A percentile compares a stretch with the other conserved stretches of the same genome.
Evolutionary conservation across 2,797 vertebrate species (phyloP).

Genomic region (Hafferia zeledoni): DNA sequence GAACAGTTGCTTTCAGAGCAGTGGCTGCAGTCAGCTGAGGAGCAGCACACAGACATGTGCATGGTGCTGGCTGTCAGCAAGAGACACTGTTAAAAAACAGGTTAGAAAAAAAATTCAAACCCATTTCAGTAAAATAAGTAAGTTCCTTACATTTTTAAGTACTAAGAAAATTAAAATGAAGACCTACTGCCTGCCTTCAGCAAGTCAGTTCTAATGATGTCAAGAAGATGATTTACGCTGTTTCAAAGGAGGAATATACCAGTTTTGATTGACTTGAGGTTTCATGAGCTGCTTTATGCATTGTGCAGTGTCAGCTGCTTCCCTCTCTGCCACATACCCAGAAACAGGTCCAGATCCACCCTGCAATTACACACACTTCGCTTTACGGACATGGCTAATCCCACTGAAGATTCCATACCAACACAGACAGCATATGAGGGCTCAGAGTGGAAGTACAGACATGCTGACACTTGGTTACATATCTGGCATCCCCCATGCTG

Average conservation of each 20-base stretch:
- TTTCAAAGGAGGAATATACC: neutral
- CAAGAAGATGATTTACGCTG: neutral
- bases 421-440: neutral
- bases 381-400: neutral
- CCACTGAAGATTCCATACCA: neutral
- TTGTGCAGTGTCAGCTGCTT: neutral
- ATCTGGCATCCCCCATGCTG: neutral
- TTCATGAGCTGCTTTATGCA: neutral
- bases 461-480: neutral
- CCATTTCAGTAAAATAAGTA: neutral
- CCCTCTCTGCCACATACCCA: neutral
- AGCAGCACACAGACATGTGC: neutral
- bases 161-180: fast-evolving
- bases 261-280: neutral
- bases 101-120: neutral
- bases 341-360: neutral
- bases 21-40: neutral
- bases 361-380: neutral
- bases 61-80: neutral
- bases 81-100: neutral
- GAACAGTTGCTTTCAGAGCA: neutral
- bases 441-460: neutral
- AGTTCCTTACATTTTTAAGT: neutral
- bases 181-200: neutral
- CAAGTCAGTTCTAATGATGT: neutral